Percentiles rank a stretch among this genome's conserved stretches.
These are phyloP conservation scores for Lamproptera curius DNA, from an alignment of 2,888 invertebrate species.

Conservation along the genomic window DNA sequence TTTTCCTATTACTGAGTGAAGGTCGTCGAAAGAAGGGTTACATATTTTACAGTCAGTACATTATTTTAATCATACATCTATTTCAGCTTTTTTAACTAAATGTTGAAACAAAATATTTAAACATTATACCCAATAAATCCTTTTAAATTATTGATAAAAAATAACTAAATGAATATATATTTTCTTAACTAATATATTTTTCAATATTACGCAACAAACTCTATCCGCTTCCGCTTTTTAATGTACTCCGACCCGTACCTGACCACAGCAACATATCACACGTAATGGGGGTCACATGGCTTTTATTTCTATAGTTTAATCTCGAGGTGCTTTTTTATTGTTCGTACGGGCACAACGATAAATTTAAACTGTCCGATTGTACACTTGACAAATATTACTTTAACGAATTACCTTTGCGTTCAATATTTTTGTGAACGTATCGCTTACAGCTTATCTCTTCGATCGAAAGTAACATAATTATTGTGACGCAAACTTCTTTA, in stretches of 20 bases:
- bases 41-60: too few relatives aligned
- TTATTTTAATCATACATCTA: too few relatives aligned
- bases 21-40: too few relatives aligned
- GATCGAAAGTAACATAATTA: not conserved
- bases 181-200: too few relatives aligned
- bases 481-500: not conserved
- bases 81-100: too few relatives aligned
- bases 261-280: slow-evolving; percentile 18
- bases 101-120: too few relatives aligned
- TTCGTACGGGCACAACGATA: slow-evolving; percentile 13
- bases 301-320: slow-evolving; percentile 18
- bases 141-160: too few relatives aligned
- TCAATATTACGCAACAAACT: too few relatives aligned
- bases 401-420: not conserved
- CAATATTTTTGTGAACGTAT: not conserved
- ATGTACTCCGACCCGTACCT: slow-evolving; percentile 4
- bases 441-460: not conserved
- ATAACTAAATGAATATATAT: too few relatives aligned
- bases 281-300: slow-evolving; percentile 17
- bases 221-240: slow-evolving; percentile 2
- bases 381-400: slow-evolving; percentile 12
- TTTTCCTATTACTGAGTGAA: too few relatives aligned
- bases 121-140: too few relatives aligned
- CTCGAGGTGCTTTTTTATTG: slow-evolving; percentile 18
- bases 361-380: slow-evolving; percentile 17